These are phyloP conservation scores for Andricus quercusramuli DNA, from an alignment of 2,888 invertebrate species.

Conservation along the genomic window DNA sequence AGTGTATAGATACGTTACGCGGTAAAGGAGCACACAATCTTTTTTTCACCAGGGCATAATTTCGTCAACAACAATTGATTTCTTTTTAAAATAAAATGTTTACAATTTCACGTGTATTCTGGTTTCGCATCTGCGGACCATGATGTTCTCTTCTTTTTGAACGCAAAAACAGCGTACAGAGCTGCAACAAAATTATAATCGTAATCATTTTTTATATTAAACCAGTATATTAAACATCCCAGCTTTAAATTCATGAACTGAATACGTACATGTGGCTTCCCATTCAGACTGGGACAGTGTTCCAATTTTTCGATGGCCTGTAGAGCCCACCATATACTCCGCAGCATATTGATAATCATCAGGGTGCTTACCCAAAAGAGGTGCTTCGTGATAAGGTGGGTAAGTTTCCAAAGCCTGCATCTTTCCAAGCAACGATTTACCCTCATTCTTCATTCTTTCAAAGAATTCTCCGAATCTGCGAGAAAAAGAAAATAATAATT, in stretches of 20 bases:
- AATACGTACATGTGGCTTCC: conserved; percentile 92
- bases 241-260: conserved; percentile 35
- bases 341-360: conserved; percentile 88
- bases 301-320: conserved; percentile 81
- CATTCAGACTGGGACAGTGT: conserved; percentile 94
- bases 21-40: conserved; percentile 21
- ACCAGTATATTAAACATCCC: conserved; percentile 34
- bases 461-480: conserved; percentile 89
- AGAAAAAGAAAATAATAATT: conserved; percentile 15
- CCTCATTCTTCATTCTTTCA: conserved; percentile 82
- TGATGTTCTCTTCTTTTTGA: conserved; percentile 86
- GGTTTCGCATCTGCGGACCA: conserved; percentile 85
- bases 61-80: conserved; percentile 19
- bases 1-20: not conserved
- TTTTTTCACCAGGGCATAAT: conserved; percentile 26
- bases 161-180: conserved; percentile 90
- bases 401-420: conserved; percentile 92
- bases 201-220: conserved; percentile 9
- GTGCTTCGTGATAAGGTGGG: conserved; percentile 82
- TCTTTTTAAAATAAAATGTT: conserved; percentile 21
- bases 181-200: conserved; percentile 80
- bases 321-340: conserved; percentile 79
- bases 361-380: conserved; percentile 82
- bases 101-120: conserved; percentile 76
- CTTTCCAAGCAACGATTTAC: conserved; percentile 83